A percentile compares a stretch with the other conserved stretches of the same genome.
Conservation (phyloP, 2,113 vertebrate genomes). For the Ceyx cyanopectus region DNA sequence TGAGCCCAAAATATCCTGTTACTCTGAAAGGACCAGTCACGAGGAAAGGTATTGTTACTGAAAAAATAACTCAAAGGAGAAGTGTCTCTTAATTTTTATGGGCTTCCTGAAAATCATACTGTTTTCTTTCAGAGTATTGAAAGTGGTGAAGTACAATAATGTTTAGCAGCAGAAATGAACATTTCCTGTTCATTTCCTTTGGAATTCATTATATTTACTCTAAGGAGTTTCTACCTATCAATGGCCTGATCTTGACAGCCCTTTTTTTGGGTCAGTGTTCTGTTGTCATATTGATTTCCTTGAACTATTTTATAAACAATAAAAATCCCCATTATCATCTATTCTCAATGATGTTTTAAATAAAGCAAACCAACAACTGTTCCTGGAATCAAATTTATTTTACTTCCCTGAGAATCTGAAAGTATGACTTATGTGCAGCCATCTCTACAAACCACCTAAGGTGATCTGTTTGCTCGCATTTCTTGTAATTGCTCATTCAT, state of each 20-base stretch:
- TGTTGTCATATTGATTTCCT: neutral
- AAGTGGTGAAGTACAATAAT: neutral
- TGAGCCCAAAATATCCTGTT: neutral
- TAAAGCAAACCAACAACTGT: neutral
- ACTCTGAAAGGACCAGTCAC: neutral
- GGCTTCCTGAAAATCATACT: neutral
- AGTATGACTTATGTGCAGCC: neutral
- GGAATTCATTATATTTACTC: neutral
- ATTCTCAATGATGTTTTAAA: neutral
- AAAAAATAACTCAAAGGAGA: neutral
- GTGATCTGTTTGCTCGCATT: slow-evolving; percentile 21
- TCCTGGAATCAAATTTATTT: neutral
- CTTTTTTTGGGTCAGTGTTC: neutral
- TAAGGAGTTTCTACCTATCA: neutral
- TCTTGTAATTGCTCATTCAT: neutral
- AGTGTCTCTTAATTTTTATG: neutral
- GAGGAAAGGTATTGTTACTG: neutral
- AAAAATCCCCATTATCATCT: neutral
- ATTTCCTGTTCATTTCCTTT: neutral
- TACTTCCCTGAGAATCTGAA: neutral
- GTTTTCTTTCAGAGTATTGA: neutral
- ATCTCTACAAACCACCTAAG: neutral
- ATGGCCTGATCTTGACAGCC: neutral
- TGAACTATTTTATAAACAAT: neutral
- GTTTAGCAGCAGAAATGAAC: neutral